Conservation (phyloP, 2,113 vertebrate species). For the Corapipo altera region DNA sequence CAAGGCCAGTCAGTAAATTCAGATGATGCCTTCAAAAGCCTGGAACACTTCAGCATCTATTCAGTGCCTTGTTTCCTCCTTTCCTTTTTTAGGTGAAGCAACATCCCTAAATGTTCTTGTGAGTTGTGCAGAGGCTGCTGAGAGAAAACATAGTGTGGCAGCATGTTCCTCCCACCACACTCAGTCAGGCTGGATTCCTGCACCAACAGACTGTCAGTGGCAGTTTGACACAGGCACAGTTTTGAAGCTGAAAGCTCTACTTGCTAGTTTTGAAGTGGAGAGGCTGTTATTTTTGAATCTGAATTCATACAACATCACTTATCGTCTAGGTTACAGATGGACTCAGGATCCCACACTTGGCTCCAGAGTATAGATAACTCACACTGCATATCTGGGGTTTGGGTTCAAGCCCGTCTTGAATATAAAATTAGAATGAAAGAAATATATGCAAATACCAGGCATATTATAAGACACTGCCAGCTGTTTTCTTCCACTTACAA, state of each 20-base stretch:
- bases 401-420: constrained; percentile 57
- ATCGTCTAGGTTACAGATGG: constrained; percentile 45
- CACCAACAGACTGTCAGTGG: constrained; percentile 33
- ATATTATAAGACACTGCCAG: constrained; percentile 46
- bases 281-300: constrained; percentile 45
- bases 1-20: neutral
- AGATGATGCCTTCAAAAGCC: neutral
- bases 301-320: constrained; percentile 34
- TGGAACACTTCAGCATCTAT: neutral
- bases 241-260: constrained; percentile 32
- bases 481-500: constrained; percentile 53
- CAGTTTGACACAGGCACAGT: constrained; percentile 41
- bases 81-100: neutral
- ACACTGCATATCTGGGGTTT: constrained; percentile 41
- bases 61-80: neutral
- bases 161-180: constrained; percentile 1
- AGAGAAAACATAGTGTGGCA: neutral
- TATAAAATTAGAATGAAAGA: constrained; percentile 50
- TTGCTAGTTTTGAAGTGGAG: constrained; percentile 20
- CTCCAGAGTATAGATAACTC: constrained; percentile 26
- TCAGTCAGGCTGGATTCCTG: constrained; percentile 24
- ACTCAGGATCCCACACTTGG: constrained; percentile 56
- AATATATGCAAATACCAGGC: constrained; percentile 50
- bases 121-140: neutral
- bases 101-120: neutral